Evolutionary conservation across 1,140 invertebrate species (phyloP).

Genomic region (Rhagoletis pomonella): DNA sequence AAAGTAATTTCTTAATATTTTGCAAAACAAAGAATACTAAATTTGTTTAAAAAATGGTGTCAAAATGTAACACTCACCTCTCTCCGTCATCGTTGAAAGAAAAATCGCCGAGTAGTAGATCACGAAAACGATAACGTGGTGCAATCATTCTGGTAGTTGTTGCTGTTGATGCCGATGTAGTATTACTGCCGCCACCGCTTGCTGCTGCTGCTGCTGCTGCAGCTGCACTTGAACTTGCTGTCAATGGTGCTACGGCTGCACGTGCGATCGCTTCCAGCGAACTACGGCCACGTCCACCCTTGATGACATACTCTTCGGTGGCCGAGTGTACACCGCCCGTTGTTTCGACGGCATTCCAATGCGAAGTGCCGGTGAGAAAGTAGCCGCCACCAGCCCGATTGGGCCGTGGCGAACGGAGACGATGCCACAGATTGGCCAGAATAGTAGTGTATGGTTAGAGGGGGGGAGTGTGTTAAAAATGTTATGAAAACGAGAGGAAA

Average conservation of each 20-base stretch:
- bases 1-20: no score
- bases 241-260: slow-evolving; percentile 58
- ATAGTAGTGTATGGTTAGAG: slow-evolving; percentile 57
- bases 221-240: slow-evolving; percentile 1
- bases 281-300: slow-evolving; percentile 57
- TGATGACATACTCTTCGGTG: slow-evolving; percentile 71
- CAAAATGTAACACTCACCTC: slow-evolving; percentile 77
- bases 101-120: slow-evolving; percentile 86
- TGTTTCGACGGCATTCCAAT: slow-evolving; percentile 52
- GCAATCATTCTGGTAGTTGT: slow-evolving; percentile 66
- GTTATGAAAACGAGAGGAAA: no score
- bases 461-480: neutral
- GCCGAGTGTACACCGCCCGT: slow-evolving; percentile 46
- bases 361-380: slow-evolving; percentile 65
- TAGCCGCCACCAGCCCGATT: slow-evolving; percentile 74
- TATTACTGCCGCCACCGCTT: neutral
- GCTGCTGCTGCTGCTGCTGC: neutral
- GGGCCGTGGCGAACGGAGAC: slow-evolving; percentile 73
- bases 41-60: neutral
- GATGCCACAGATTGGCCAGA: slow-evolving; percentile 73
- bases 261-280: slow-evolving; percentile 24
- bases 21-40: no score
- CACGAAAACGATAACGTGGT: slow-evolving; percentile 82
- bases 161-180: slow-evolving; percentile 55
- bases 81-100: slow-evolving; percentile 85